Conservation (phyloP, 2,113 vertebrate species). For the Epinephelus cyanopodus region DNA sequence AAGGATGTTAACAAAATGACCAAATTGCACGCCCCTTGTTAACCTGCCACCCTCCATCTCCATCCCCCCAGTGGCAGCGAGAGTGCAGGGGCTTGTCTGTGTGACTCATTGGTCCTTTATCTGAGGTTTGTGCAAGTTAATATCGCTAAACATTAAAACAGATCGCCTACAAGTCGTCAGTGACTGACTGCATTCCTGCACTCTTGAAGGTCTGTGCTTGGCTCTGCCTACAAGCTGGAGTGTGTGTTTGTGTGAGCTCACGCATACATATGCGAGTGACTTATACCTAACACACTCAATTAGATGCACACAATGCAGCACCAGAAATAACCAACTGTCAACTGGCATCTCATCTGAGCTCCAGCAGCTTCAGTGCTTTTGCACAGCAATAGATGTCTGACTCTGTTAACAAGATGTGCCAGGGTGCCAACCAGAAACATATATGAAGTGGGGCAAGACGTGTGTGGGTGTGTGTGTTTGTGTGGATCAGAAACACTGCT, state of each 20-base stretch:
- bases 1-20: too few species aligned
- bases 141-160: too few species aligned
- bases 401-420: conserved; percentile 26
- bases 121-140: too few species aligned
- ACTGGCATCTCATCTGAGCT: conserved; percentile 52
- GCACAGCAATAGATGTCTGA: conserved; percentile 17
- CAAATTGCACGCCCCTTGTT: too few species aligned
- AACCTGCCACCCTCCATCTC: too few species aligned
- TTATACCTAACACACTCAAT: conserved; percentile 35
- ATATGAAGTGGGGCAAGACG: background rate
- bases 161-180: too few species aligned
- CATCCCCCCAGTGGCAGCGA: too few species aligned
- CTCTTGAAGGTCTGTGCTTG: background rate
- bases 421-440: conserved; percentile 7
- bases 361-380: conserved; percentile 4
- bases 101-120: too few species aligned
- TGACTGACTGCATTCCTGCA: background rate
- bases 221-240: background rate
- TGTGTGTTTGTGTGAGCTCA: background rate
- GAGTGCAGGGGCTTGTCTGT: too few species aligned
- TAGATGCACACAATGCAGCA: conserved; percentile 33
- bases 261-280: background rate
- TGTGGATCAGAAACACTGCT: background rate
- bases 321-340: conserved; percentile 63
- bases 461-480: background rate